Evolutionary conservation across 2,113 vertebrate species (phyloP).

Genomic region (Thunnus thynnus): DNA sequence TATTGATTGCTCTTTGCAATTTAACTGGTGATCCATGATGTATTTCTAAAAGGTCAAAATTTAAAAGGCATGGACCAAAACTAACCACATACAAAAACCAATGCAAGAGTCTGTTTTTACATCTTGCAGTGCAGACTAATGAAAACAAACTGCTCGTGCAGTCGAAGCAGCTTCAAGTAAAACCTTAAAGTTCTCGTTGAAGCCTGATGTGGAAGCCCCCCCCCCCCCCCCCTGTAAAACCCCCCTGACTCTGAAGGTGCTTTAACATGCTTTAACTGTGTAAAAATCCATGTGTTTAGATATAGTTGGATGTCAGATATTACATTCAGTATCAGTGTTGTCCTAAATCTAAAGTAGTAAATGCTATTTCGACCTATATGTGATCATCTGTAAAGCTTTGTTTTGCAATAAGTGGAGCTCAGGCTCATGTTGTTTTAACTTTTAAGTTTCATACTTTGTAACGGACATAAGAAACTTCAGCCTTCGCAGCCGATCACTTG

Average conservation of each 20-base stretch:
- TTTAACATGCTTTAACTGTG: conserved; percentile 57
- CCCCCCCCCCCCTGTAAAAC: not conserved
- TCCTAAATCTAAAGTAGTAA: conserved; percentile 61
- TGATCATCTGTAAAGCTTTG: conserved; percentile 41
- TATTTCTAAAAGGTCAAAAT: no score
- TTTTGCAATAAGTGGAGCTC: conserved; percentile 7
- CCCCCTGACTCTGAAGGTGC: conserved; percentile 25
- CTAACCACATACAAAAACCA: no score
- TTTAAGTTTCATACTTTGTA: not conserved
- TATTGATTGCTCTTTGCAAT: no score
- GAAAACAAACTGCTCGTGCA: no score
- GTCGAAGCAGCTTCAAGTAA: no score
- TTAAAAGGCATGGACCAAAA: no score
- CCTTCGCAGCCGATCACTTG: not conserved
- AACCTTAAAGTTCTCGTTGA: not conserved
- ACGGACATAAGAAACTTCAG: not conserved
- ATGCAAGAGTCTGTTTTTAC: no score
- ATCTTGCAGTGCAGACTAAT: no score
- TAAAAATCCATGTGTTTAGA: conserved; percentile 45
- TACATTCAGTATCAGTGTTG: conserved; percentile 67
- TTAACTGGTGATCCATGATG: no score
- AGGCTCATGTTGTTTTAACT: not conserved
- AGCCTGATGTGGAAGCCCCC: conserved; percentile 28
- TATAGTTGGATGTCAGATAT: conserved; percentile 48
- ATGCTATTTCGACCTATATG: conserved; percentile 49